These are phyloP conservation scores for Eugnorisma glareosa DNA, from an alignment of 2,888 invertebrate species.

Conservation along the genomic window DNA sequence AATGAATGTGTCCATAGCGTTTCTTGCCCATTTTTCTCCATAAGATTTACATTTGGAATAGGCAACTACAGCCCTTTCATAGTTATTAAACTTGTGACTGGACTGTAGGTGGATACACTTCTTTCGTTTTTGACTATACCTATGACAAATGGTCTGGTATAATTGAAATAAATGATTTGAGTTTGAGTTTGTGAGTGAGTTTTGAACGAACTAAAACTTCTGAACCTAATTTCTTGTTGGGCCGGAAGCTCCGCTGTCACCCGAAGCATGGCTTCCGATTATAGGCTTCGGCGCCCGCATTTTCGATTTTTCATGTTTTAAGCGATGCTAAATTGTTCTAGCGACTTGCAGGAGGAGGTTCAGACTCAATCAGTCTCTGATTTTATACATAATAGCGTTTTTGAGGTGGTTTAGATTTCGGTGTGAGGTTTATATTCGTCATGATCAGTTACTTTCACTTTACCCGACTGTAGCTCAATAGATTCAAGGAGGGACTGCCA, in stretches of 20 bases:
- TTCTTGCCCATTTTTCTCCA: too few relatives aligned
- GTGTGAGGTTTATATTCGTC: neutral
- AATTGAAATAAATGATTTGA: neutral
- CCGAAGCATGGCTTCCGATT: slow-evolving; percentile 61
- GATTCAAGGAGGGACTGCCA: neutral
- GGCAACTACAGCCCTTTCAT: too few relatives aligned
- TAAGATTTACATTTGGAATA: too few relatives aligned
- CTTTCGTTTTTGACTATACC: too few relatives aligned
- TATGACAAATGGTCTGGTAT: too few relatives aligned
- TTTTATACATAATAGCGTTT: slow-evolving; percentile 33
- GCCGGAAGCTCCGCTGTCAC: slow-evolving; percentile 53
- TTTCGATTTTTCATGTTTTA: slow-evolving; percentile 65
- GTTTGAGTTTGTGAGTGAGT: neutral
- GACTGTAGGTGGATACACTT: too few relatives aligned
- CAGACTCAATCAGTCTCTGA: slow-evolving; percentile 39
- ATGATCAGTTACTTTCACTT: neutral
- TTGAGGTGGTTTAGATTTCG: slow-evolving; percentile 4
- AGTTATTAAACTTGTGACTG: too few relatives aligned
- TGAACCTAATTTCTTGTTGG: neutral
- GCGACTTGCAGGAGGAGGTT: slow-evolving; percentile 30
- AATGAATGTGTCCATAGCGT: too few relatives aligned
- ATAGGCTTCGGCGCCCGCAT: slow-evolving; percentile 57
- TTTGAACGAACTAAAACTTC: slow-evolving; percentile 29
- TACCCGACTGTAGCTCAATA: neutral
- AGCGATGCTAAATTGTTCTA: slow-evolving; percentile 59